Percentiles rank a stretch among this genome's conserved stretches.
phyloP scores from a whole-genome alignment of 2,113 vertebrate genomes.

The Ivindomyrus marchei region DNA sequence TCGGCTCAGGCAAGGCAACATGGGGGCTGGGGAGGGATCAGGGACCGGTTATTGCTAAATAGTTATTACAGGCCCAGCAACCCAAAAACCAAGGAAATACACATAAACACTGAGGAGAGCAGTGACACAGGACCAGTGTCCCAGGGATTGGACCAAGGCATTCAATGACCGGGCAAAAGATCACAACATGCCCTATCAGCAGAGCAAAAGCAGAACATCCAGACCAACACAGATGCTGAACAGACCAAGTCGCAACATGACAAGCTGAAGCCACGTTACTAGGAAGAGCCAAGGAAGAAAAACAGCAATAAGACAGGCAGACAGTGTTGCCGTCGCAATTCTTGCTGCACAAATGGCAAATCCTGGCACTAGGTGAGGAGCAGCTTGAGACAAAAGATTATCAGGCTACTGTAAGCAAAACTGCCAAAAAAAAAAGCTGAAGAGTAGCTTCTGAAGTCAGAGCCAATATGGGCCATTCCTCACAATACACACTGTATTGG shows the following conservation, averaged over 20 bases:
- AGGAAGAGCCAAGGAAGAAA: neutral
- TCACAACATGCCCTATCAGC: neutral
- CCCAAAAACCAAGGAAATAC: neutral
- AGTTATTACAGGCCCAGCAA: neutral
- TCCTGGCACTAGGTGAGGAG: neutral
- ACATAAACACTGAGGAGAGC: neutral
- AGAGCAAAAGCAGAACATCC: neutral
- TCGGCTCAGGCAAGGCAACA: conserved; percentile 39
- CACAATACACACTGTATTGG: neutral
- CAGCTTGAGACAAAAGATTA: neutral
- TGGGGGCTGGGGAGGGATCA: conserved; percentile 15
- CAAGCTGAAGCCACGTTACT: neutral
- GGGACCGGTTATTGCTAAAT: neutral
- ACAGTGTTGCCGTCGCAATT: neutral
- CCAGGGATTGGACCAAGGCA: neutral
- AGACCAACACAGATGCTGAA: neutral
- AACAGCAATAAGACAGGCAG: neutral
- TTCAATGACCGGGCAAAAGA: neutral
- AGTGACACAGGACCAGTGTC: neutral
- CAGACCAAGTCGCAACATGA: neutral
- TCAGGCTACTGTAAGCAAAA: neutral
- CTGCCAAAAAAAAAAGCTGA: neutral
- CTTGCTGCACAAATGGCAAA: neutral
- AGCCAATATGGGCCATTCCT: neutral
- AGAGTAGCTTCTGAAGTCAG: neutral